phyloP scores from a whole-genome alignment of 2,113 vertebrate genomes.

The Bos indicus region DNA sequence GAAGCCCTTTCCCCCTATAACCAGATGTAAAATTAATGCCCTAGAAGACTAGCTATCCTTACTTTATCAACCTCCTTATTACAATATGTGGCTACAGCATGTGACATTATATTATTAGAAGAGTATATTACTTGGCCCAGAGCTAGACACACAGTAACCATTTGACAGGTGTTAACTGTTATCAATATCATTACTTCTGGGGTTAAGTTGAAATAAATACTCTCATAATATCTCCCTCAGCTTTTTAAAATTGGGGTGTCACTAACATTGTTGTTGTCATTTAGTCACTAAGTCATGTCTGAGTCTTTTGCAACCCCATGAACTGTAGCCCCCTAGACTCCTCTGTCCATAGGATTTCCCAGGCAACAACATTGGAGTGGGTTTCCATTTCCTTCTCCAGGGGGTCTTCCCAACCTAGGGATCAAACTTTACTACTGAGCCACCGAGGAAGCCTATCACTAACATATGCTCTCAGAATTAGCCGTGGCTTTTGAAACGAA shows the following conservation, averaged over 20 bases:
- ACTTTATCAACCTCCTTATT: constrained; percentile 19
- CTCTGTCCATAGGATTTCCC: not conserved
- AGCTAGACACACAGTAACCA: not conserved
- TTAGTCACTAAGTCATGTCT: not conserved
- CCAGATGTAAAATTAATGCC: not conserved
- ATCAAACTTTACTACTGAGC: not conserved
- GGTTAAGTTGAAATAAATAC: not conserved
- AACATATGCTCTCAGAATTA: not conserved
- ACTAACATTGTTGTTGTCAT: not conserved
- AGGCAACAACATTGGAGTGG: not conserved
- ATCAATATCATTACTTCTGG: not conserved
- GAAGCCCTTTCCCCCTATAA: not conserved
- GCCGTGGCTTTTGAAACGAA: not conserved
- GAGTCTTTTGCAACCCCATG: not conserved
- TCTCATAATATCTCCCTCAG: not conserved
- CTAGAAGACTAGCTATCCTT: not conserved
- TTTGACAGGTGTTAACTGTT: not conserved
- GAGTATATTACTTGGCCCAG: not conserved
- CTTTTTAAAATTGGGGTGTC: not conserved
- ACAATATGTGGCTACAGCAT: not conserved
- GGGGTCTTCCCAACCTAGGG: not conserved
- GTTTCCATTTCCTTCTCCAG: not conserved
- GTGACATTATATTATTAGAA: not conserved
- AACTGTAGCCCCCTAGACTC: not conserved
- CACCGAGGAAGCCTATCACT: not conserved